Percentiles rank a stretch among this genome's conserved stretches.
These are phyloP conservation scores for Bilobella aurantiaca DNA, from an alignment of 1,140 invertebrate genomes.

Conservation along the genomic window DNA sequence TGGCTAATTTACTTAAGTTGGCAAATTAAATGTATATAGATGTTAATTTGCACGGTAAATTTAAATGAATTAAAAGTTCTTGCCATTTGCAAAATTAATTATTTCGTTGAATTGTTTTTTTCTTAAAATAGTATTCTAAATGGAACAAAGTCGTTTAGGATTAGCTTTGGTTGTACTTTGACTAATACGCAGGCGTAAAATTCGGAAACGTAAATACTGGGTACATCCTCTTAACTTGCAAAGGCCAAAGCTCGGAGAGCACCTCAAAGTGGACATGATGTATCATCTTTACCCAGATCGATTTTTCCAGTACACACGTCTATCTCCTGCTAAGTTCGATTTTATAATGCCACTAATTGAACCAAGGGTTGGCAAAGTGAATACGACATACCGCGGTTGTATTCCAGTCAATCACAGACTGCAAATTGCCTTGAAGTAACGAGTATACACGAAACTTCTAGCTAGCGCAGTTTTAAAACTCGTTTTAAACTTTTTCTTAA, in stretches of 20 bases:
- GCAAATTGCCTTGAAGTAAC: neutral
- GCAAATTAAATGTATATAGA: no score
- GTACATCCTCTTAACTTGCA: neutral
- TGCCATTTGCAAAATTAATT: no score
- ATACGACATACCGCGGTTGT: neutral
- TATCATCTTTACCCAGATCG: neutral
- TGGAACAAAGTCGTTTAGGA: no score
- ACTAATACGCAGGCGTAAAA: no score
- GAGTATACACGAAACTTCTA: neutral
- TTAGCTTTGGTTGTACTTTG: no score
- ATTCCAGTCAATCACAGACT: neutral
- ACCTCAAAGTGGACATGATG: neutral
- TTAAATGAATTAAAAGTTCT: no score
- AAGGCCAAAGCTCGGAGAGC: neutral
- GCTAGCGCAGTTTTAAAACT: neutral
- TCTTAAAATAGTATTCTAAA: no score
- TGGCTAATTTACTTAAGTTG: no score
- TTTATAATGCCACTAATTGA: neutral
- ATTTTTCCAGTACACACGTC: conserved; percentile 1
- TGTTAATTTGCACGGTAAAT: no score
- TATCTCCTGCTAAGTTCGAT: neutral
- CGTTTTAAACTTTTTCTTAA: neutral
- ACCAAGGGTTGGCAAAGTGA: neutral
- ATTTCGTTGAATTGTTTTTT: no score
- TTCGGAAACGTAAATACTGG: neutral